phyloP scores from a whole-genome alignment of 92 coral and sea anemone genomes.

The Heteractis magnifica region DNA sequence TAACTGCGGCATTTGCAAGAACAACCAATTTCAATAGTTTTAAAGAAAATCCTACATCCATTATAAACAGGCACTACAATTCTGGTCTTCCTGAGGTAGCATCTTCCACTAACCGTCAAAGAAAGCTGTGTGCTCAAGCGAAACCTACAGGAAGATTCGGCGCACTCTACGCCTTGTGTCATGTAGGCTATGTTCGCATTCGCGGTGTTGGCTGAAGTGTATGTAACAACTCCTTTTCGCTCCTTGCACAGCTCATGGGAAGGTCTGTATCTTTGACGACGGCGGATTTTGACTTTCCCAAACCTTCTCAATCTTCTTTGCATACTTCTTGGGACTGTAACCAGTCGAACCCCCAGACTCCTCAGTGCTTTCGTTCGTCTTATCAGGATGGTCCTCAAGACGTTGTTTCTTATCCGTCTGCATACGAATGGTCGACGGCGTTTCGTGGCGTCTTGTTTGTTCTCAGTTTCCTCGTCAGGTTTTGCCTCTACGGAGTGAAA shows the following conservation, averaged over 20 bases:
- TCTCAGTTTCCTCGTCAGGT: neutral
- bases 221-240: neutral
- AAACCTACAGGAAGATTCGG: neutral
- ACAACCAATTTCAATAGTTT: neutral
- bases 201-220: neutral
- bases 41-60: neutral
- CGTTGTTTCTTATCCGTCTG: neutral
- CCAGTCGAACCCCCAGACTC: neutral
- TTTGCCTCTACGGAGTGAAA: neutral
- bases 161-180: neutral
- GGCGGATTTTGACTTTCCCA: neutral
- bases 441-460: too few relatives aligned
- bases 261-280: neutral
- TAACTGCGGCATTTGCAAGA: neutral
- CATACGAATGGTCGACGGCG: neutral
- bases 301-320: neutral
- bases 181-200: neutral
- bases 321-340: neutral
- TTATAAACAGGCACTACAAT: neutral
- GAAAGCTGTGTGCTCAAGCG: neutral
- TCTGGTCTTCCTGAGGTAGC: neutral
- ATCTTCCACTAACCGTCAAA: neutral
- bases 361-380: neutral
- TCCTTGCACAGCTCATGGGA: neutral
- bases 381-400: neutral